Evolutionary conservation across 1,140 invertebrate species (phyloP).

Genomic region (Lethocerus indicus): DNA sequence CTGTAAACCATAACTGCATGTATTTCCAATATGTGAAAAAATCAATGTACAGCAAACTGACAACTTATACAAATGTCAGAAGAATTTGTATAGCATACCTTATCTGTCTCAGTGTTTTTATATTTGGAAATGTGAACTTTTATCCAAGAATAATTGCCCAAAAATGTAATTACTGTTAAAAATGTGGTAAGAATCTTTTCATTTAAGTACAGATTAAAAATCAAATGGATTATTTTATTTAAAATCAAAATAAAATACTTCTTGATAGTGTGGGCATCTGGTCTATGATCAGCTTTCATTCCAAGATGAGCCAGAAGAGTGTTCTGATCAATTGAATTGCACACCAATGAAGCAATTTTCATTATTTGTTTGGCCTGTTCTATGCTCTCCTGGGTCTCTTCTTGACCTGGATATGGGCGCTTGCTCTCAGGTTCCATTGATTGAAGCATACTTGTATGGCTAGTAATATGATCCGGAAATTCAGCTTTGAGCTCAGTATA

Average conservation of each 20-base stretch:
- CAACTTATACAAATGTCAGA: neutral
- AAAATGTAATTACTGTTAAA: neutral
- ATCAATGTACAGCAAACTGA: too few species aligned
- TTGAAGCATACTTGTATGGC: constrained; percentile 60
- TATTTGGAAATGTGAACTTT: neutral
- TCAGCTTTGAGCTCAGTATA: constrained; percentile 55
- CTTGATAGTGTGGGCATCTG: constrained; percentile 64
- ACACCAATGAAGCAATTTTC: constrained; percentile 41
- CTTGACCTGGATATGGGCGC: constrained; percentile 15
- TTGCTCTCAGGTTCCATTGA: constrained; percentile 41
- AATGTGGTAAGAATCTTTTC: constrained; percentile 4
- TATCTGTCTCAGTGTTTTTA: neutral
- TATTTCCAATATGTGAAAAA: too few species aligned
- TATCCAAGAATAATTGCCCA: neutral
- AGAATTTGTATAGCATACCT: neutral
- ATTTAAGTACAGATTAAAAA: too few species aligned
- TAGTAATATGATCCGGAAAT: constrained; percentile 51
- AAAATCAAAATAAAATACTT: constrained; percentile 21
- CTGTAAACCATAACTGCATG: too few species aligned
- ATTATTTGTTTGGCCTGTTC: constrained; percentile 32
- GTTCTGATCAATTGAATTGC: constrained; percentile 54
- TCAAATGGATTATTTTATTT: neutral
- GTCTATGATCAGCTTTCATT: constrained; percentile 56
- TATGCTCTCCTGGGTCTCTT: constrained; percentile 22
- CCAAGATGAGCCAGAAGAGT: constrained; percentile 54